These are phyloP conservation scores for Esox niger DNA, from an alignment of 2,113 vertebrate genomes.

Conservation along the genomic window DNA sequence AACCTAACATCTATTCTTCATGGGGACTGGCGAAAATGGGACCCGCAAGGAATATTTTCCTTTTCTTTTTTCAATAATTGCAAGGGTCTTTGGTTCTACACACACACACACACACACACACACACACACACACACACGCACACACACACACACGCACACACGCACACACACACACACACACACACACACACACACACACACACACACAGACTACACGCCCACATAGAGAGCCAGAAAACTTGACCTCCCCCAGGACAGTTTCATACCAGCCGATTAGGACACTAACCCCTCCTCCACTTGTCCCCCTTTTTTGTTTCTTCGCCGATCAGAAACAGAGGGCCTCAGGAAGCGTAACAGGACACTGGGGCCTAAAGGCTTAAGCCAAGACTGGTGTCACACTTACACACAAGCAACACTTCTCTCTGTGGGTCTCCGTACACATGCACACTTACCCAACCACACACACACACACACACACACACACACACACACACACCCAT, in stretches of 20 bases:
- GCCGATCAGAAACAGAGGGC: conserved; percentile 62
- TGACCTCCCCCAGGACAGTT: conserved; percentile 38
- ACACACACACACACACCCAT: conserved; percentile 7
- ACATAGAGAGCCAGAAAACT: conserved; percentile 21
- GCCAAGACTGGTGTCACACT: conserved; percentile 13
- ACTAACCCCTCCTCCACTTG: conserved; percentile 64
- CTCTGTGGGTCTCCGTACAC: no score
- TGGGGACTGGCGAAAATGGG: no score
- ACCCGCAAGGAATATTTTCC: no score
- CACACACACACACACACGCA: conserved; percentile 56
- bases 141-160: conserved; percentile 38
- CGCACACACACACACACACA: conserved; percentile 41
- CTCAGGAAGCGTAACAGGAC: conserved; percentile 71
- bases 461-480: conserved; percentile 44
- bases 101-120: conserved; percentile 31
- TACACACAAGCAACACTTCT: conserved; percentile 54
- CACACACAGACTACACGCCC: conserved; percentile 60
- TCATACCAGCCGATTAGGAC: conserved; percentile 59
- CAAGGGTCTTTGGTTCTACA: no score
- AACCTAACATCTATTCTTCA: no score
- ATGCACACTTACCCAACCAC: conserved; percentile 18
- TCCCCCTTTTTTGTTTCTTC: conserved; percentile 16
- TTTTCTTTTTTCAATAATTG: no score
- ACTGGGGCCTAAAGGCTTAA: conserved; percentile 57
- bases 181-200: conserved; percentile 33